Percentiles rank a stretch among this genome's conserved stretches.
Evolutionary conservation across 2,113 vertebrate genomes (phyloP).

Genomic region (Sinocyclocheilus anshuiensis): DNA sequence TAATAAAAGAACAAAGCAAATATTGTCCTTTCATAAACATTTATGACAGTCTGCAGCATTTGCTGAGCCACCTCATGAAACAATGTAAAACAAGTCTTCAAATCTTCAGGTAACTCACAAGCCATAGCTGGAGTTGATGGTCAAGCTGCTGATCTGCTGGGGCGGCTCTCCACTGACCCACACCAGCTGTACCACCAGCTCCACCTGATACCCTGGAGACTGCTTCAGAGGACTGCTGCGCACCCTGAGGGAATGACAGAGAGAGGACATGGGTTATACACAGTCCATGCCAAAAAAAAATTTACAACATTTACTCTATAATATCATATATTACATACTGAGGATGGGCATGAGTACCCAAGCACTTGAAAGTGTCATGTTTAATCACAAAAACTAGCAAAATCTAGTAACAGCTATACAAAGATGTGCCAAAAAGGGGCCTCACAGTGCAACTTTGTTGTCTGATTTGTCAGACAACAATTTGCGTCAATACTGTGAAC

Average conservation of each 20-base stretch:
- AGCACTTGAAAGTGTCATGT: not conserved
- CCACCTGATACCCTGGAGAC: constrained; percentile 93
- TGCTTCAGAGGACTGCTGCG: constrained; percentile 94
- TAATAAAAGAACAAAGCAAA: not conserved
- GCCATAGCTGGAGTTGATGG: constrained; percentile 91
- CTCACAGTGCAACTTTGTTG: not conserved
- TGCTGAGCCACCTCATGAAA: not conserved
- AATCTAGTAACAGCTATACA: not conserved
- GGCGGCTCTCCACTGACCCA: constrained; percentile 98
- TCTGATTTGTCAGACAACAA: not conserved
- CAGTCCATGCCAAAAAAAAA: not conserved
- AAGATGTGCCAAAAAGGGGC: not conserved
- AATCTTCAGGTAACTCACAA: constrained; percentile 81
- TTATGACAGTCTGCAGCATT: not conserved
- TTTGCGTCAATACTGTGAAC: not conserved
- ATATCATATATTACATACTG: not conserved
- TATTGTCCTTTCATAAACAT: not conserved
- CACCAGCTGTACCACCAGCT: constrained; percentile 93
- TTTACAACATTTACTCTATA: not conserved
- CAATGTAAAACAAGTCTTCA: not conserved
- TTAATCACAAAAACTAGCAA: not conserved
- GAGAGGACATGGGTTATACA: not conserved
- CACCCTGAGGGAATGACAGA: constrained; percentile 77
- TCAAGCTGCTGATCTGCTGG: constrained; percentile 95
- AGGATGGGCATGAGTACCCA: not conserved